Base-by-base conservation (phyloP, 1,140 invertebrate species). In the Apis florea region DNA sequence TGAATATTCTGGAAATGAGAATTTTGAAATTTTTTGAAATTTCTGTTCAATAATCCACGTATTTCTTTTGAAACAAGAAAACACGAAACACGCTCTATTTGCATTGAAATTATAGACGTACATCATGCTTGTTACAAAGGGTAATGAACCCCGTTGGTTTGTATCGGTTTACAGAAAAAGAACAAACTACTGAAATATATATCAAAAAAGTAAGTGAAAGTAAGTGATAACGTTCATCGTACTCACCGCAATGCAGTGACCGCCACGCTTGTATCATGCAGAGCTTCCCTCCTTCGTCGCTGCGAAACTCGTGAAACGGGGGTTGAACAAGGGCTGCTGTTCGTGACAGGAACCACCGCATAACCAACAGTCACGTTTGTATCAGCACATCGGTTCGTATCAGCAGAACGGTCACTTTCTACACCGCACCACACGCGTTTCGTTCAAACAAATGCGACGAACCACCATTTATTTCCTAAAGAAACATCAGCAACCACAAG, bases 191-290 rank as follows among this genome's bases (percentile, higher is more conserved):
- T 21, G 49, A 70, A 53, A 70, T 47, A 47, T 63, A 81, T 75
- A 47, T 40, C 21, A 12, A 40, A 40, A 40, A 40, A 40, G 5
- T 40, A 40, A 40, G 24, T n/a, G 21, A 54, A 53, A 49, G 15
- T 24, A 24, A 56, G 21, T 2, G 31, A 54, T 6, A 68, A 49
- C 17, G 76, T 82, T 83, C 67, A 47, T 78, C 56, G 71, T 84
- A 91, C 90, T 90, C 75, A 91, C 90, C 89, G 89, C 89, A 90
- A 91, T 91, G 89, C 88, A 91, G 89, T 88, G 67, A 90, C 78
- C 81, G 88, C 87, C 86, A 84, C 82, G 72, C 68, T 81, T 80
- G 70, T 83, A 89, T 88, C 87, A 85, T 85, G 79, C 82, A 87
- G 85, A 85, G 85, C 72, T 89, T 90, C 77, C 83, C 88, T 82